Evolutionary conservation across 2,888 invertebrate genomes (phyloP), one percentile per base, ranked within the genome.

Genomic region (Pollenia amentaria): DNA sequence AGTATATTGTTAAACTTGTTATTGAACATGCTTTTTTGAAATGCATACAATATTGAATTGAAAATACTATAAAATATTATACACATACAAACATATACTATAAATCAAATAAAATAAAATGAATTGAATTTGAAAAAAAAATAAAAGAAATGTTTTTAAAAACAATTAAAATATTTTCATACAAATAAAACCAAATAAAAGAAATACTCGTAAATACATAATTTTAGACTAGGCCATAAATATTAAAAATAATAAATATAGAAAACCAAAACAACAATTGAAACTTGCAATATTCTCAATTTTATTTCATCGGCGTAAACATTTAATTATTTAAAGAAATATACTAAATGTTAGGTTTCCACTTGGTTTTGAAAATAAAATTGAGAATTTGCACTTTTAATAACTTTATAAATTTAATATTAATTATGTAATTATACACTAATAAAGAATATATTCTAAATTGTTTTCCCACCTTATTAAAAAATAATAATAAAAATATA

Each of bases 391-490:
- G 60, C 64, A 57, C 18, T 72, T 78, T 40, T 60, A 77, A 76
- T 76, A 87, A 60, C 40, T 67, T 53, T 48, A 38, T 51, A 70
- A 51, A 67, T 38, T 38, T 62, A 53, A 55, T 29, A 75, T 53
- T 21, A 72, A 51, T 16, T 57, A 64, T 65, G 29, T 78, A 65
- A 44, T 70, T 67, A 75, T 57, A 83, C 76, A 82, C 65, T 64
- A 75, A 87, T 72, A 72, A 79, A 84, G 76, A 84, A 85, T 88
- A 88, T 89, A 90, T 91, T 91, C 91, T 90, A 92, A 87, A 92
- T 91, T 91, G 90, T 91, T 92, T 92, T 92, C 92, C 92, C 92
- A 92, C 92, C 92, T 92, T 92, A 91, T 89, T 90, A 91, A 90
- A 89, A n/a, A 89, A 62, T 62, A 44, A 89, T 87, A 90, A 81